phyloP scores from a whole-genome alignment of 2,797 vertebrate species.

The Psittacula derbiana region DNA sequence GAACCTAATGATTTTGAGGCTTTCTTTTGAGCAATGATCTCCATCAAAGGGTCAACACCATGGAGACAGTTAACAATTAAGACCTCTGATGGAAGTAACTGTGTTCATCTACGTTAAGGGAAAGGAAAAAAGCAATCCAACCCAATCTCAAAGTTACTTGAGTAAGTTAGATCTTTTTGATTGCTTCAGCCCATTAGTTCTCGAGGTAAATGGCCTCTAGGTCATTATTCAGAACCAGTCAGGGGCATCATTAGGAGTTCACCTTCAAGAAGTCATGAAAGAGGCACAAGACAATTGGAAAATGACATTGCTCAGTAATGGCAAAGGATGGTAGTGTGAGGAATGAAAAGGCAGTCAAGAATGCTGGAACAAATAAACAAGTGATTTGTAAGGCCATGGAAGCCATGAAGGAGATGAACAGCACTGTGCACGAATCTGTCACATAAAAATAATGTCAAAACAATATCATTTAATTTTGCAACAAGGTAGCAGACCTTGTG shows the following conservation, averaged over 20 bases:
- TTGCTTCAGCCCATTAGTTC: background rate
- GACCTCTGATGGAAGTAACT: background rate
- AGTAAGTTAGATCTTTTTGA: background rate
- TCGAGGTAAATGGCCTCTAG: background rate
- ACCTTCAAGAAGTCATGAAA: background rate
- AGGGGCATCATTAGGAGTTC: background rate
- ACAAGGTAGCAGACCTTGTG: constrained; percentile 13
- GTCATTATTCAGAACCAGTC: background rate
- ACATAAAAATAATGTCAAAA: constrained; percentile 23
- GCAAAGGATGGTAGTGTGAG: background rate
- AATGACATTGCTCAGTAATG: background rate
- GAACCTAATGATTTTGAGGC: background rate
- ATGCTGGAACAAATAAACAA: constrained; percentile 24
- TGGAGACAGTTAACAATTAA: background rate
- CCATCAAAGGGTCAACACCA: background rate
- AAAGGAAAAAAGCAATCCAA: background rate
- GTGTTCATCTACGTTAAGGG: background rate
- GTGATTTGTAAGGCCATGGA: constrained; percentile 34
- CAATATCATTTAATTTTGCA: background rate
- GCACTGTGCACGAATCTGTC: background rate
- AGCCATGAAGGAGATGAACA: constrained; percentile 8
- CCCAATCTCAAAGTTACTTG: background rate
- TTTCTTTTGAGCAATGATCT: background rate
- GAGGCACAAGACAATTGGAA: background rate
- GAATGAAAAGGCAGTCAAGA: background rate